Conservation (phyloP, 2,113 vertebrate species). For the Percopsis transmontana region DNA sequence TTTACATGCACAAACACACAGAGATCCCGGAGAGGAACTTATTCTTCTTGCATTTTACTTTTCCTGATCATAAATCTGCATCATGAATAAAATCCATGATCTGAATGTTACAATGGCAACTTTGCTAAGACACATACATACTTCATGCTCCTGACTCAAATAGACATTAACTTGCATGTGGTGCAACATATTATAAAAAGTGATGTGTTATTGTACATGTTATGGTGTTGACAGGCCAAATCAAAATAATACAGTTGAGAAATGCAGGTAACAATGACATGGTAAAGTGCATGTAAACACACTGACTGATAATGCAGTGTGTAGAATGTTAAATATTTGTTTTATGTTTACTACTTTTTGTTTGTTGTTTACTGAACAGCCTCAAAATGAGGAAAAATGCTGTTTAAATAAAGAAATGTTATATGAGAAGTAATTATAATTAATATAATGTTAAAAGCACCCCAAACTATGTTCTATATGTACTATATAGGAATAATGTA, state of each 20-base stretch:
- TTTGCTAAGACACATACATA: slow-evolving; percentile 10
- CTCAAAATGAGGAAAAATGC: slow-evolving; percentile 39
- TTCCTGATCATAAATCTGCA: neutral
- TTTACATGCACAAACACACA: neutral
- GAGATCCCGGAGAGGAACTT: too few relatives aligned
- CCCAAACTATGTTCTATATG: neutral
- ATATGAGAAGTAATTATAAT: slow-evolving; percentile 39
- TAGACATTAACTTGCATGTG: neutral
- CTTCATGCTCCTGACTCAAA: neutral
- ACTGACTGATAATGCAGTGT: neutral
- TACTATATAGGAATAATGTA: neutral
- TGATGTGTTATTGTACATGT: slow-evolving; percentile 2
- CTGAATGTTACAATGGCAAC: slow-evolving; percentile 34
- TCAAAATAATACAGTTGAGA: neutral
- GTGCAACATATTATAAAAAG: neutral
- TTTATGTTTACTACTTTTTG: slow-evolving; percentile 53
- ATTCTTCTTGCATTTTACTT: too few relatives aligned
- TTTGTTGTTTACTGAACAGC: slow-evolving; percentile 52
- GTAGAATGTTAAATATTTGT: slow-evolving; percentile 41
- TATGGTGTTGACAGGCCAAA: slow-evolving; percentile 8
- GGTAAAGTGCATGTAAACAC: neutral
- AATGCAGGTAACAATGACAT: neutral
- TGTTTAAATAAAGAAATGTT: slow-evolving; percentile 58
- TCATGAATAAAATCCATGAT: slow-evolving; percentile 8
- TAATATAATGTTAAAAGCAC: neutral